Conservation (phyloP, 2,888 invertebrate genomes). For the Cryptocheilus praepositus region DNA sequence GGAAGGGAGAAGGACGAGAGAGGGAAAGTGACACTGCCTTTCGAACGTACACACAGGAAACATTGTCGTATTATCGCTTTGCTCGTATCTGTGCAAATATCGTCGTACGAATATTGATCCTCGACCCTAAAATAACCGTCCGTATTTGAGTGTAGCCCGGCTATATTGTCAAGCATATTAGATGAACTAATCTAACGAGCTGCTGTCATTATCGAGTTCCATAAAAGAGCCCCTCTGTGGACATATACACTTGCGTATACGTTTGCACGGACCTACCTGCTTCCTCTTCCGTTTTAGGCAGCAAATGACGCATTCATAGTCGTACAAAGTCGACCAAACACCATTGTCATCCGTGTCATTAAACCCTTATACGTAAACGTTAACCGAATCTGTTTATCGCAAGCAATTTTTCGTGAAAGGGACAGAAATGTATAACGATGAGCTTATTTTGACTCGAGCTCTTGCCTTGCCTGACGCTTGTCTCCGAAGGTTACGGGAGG, state of each 20-base stretch:
- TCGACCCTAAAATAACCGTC: constrained; percentile 36
- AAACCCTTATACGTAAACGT: constrained; percentile 37
- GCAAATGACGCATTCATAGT: constrained; percentile 31
- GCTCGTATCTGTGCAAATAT: background rate
- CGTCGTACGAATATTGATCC: background rate
- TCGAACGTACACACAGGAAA: background rate
- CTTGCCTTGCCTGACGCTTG: no score
- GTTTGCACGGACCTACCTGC: constrained; percentile 33
- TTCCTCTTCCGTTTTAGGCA: constrained; percentile 42
- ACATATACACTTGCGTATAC: constrained; percentile 42
- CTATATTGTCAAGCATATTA: constrained; percentile 45
- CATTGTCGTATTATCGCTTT: constrained; percentile 2
- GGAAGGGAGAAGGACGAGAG: background rate
- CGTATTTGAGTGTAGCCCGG: constrained; percentile 25
- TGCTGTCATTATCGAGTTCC: constrained; percentile 53
- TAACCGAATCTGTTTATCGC: constrained; percentile 11
- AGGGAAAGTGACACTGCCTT: background rate
- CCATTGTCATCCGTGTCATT: constrained; percentile 35
- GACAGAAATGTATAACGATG: no score
- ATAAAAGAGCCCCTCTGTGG: constrained; percentile 30
- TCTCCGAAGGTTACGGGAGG: no score
- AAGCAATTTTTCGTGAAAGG: no score
- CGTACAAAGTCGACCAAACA: constrained; percentile 26
- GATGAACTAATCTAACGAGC: constrained; percentile 53
- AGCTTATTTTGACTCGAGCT: no score